Conservation (phyloP, 2,797 vertebrate species). For the Rhynchonycteris naso region DNA sequence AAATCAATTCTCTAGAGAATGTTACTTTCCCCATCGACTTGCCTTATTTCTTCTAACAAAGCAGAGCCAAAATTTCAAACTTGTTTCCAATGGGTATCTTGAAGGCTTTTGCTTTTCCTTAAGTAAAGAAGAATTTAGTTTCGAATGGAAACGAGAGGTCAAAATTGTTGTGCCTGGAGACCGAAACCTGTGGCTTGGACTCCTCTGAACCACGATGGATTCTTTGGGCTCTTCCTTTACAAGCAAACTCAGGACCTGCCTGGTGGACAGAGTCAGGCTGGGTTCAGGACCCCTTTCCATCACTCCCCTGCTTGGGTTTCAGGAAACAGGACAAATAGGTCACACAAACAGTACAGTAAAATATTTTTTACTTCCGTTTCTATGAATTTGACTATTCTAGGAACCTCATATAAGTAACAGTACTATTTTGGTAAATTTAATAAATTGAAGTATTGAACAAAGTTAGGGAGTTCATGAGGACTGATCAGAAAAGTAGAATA, state of each 20-base stretch:
- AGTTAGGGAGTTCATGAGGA: not conserved
- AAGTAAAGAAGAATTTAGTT: not conserved
- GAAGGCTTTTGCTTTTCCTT: not conserved
- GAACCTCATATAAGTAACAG: not conserved
- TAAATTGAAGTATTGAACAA: not conserved
- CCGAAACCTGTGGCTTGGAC: not conserved
- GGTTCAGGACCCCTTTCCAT: not conserved
- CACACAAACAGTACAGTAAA: rapidly evolving
- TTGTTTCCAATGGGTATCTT: not conserved
- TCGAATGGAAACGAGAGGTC: rapidly evolving
- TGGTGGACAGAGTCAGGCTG: rapidly evolving
- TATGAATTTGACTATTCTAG: not conserved
- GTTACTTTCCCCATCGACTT: not conserved
- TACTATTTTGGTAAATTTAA: not conserved
- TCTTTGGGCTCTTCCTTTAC: not conserved
- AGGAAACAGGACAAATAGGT: rapidly evolving
- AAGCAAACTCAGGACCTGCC: not conserved
- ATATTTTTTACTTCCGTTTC: not conserved
- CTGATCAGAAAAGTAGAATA: not conserved
- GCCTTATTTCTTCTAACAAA: not conserved
- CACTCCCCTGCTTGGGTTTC: not conserved
- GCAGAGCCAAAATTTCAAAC: not conserved
- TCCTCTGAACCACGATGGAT: not conserved
- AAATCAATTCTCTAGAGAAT: not conserved
- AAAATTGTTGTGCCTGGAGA: no score